Evolutionary conservation across 2,888 invertebrate genomes (phyloP).

Genomic region (Agonum fuliginosum): DNA sequence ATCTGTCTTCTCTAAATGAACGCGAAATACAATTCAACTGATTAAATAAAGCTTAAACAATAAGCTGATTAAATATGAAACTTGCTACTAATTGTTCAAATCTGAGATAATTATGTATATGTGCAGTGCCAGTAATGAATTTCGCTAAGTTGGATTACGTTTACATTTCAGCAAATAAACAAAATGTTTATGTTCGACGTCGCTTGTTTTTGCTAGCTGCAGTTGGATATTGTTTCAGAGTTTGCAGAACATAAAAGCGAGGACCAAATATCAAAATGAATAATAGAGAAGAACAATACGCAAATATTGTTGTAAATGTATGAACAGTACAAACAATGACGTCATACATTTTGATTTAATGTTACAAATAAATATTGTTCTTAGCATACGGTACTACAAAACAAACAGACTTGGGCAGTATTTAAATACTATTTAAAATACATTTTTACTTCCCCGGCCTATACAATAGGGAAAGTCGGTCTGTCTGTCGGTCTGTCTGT

Average conservation of each 20-base stretch:
- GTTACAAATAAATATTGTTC: no score
- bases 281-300: neutral
- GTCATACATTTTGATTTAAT: no score
- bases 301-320: neutral
- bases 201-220: constrained; percentile 1
- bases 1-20: neutral
- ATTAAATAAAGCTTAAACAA: constrained; percentile 27
- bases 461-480: no score
- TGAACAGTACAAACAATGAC: no score
- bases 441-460: no score
- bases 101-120: constrained; percentile 36
- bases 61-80: constrained; percentile 42
- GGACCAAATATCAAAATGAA: constrained; percentile 10
- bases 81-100: constrained; percentile 25
- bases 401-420: no score
- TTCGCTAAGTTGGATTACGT: constrained; percentile 29
- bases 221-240: neutral
- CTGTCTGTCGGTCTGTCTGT: no score
- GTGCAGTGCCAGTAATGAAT: constrained; percentile 29
- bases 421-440: no score
- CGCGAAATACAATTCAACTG: neutral
- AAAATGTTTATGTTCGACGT: constrained; percentile 4
- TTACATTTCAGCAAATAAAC: constrained; percentile 44
- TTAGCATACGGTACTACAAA: no score
- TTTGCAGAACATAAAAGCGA: neutral